Evolutionary conservation across 2,888 invertebrate genomes (phyloP).

Genomic region (Aleiodes leptofemur): DNA sequence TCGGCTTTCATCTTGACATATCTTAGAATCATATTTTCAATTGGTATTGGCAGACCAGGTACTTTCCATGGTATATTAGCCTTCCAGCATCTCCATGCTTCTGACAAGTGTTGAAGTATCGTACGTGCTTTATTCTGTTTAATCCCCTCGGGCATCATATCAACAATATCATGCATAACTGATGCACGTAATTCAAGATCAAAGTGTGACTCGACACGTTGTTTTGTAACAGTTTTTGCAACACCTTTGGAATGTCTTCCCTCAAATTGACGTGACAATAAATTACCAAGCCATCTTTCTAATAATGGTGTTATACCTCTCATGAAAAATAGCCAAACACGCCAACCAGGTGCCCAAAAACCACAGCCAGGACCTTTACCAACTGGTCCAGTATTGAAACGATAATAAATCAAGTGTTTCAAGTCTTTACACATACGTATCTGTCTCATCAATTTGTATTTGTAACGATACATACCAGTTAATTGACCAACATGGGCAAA

Average conservation of each 20-base stretch:
- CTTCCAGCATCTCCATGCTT: slow-evolving; percentile 99
- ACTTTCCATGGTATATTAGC: slow-evolving; percentile 99
- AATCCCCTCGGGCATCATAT: slow-evolving; percentile 99
- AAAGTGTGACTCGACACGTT: slow-evolving; percentile 99
- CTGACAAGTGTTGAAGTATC: slow-evolving; percentile 98
- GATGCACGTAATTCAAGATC: slow-evolving; percentile 98
- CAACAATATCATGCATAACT: slow-evolving; percentile 98
- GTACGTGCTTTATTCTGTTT: slow-evolving; percentile 99
- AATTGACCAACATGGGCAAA: slow-evolving; percentile 99
- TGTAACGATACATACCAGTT: slow-evolving; percentile 99
- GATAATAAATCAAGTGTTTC: slow-evolving; percentile 99
- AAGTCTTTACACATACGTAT: slow-evolving; percentile 99
- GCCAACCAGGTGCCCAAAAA: slow-evolving; percentile 99
- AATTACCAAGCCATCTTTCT: slow-evolving; percentile 99
- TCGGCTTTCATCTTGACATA: slow-evolving; percentile 99
- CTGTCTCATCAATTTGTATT: slow-evolving; percentile 98
- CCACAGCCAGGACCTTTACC: slow-evolving; percentile 99
- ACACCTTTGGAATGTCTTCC: slow-evolving; percentile 99
- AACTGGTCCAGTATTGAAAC: slow-evolving; percentile 98
- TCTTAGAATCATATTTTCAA: slow-evolving; percentile 99
- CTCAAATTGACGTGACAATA: slow-evolving; percentile 98
- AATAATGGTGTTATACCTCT: slow-evolving; percentile 98
- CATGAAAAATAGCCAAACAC: slow-evolving; percentile 99
- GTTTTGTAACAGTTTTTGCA: slow-evolving; percentile 99
- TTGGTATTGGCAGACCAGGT: slow-evolving; percentile 98